Evolutionary conservation across 2,113 vertebrate species (phyloP), one percentile per base, ranked within the genome.

Genomic region (Lota lota): DNA sequence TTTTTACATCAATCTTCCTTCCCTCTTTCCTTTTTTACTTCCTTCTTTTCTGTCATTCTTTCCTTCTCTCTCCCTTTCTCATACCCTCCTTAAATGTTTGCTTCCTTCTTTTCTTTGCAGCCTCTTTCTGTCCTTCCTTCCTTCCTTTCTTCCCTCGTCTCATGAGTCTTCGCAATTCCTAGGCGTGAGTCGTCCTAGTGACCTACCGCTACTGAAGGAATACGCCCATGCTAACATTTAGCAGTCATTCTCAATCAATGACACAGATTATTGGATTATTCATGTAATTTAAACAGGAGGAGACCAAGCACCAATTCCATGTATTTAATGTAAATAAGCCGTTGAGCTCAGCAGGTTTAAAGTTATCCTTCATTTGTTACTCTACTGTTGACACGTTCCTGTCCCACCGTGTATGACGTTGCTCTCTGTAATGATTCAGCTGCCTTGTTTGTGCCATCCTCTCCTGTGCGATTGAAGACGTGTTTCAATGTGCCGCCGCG

Each of bases 81-180:
- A 33, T 6, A 33, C 4, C 28, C 28, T 33, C 28, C 28, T 33
- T 33, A 33, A 33, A 33, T 33, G 28, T 33, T 33, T 33, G 28
- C 28, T 33, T 33, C 28, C 28, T 33, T 33, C 28, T 33, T 33
- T 33, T 33, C 28, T 33, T 33, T 33, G 28, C 28, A 33, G 28
- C 28, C 7, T 4, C 28, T 33, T 33, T 33, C 28, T 33, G 28
- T 33, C 28, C 28, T 33, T 33, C 28, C 28, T 33, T 24, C 24
- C 24, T 24, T 33, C 28, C 28, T 33, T 33, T 5, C 24, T 28
- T 28, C 24, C 24, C 24, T 28, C 24, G 24, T 28, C 80, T 79
- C 78, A 70, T 60, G 64, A 66, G 70, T 80, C 73, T 77, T 78
- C 73, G 72, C 69, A 53, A 2, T 75, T 79, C 76, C 10, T 24